A percentile compares a stretch with the other conserved stretches of the same genome.
Evolutionary conservation across 2,888 invertebrate species (phyloP).

Genomic region (Merodon equestris): DNA sequence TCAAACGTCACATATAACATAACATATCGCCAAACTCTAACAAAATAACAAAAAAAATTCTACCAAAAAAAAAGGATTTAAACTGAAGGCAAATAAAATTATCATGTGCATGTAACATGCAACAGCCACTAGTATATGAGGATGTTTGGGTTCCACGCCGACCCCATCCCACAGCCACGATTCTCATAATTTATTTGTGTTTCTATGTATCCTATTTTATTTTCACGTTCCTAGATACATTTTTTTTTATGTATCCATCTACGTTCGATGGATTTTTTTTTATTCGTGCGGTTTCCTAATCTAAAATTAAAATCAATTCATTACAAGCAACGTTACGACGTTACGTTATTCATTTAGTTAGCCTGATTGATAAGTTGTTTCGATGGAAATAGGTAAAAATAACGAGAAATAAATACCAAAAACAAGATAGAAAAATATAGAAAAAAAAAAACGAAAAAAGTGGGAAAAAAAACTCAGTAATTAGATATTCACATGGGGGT

Average conservation of each 20-base stretch:
- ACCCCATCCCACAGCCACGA: constrained; percentile 17
- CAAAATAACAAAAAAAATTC: no score
- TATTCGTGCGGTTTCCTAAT: constrained; percentile 61
- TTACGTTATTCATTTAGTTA: constrained; percentile 64
- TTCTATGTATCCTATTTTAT: not conserved
- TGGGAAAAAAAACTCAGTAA: constrained; percentile 46
- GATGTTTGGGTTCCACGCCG: constrained; percentile 41
- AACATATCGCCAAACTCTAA: constrained; percentile 29
- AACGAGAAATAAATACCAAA: constrained; percentile 28
- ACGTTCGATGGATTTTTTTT: constrained; percentile 47
- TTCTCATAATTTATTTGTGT: constrained; percentile 38
- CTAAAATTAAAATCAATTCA: constrained; percentile 69
- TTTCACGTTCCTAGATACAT: no score
- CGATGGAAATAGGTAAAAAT: constrained; percentile 42
- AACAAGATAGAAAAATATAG: not conserved
- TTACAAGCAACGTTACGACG: constrained; percentile 52
- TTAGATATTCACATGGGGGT: constrained; percentile 65
- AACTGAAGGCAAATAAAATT: constrained; percentile 57
- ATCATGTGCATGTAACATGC: constrained; percentile 66
- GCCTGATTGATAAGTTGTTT: constrained; percentile 66
- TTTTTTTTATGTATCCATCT: constrained; percentile 22
- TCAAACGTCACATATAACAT: constrained; percentile 20
- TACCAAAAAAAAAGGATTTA: constrained; percentile 20
- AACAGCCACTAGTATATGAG: constrained; percentile 55
- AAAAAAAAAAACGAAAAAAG: not conserved